These are phyloP conservation scores for Nemoura dubitans DNA, from an alignment of 2,888 invertebrate species.

Conservation along the genomic window DNA sequence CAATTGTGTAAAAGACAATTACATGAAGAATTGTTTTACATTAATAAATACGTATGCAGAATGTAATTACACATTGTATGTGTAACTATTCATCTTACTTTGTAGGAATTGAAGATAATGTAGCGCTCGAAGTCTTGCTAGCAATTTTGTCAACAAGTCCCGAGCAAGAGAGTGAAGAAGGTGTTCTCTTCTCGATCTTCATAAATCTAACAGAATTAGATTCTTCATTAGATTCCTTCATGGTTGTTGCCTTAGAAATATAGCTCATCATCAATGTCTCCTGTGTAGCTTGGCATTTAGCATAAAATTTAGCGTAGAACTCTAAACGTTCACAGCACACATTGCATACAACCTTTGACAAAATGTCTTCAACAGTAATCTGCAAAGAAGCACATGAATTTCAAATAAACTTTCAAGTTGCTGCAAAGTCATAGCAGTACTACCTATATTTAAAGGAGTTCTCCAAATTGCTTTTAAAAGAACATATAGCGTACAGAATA, in stretches of 20 bases:
- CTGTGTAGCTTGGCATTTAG: not conserved
- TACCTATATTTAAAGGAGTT: too few species aligned
- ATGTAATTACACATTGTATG: too few species aligned
- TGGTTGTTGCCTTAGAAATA: too few species aligned
- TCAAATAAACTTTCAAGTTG: not conserved
- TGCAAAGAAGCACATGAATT: not conserved
- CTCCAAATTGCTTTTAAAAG: too few species aligned
- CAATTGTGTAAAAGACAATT: too few species aligned
- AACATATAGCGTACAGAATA: too few species aligned
- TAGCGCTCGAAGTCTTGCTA: not conserved
- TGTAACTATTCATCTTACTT: too few species aligned
- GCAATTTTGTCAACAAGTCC: constrained; percentile 7
- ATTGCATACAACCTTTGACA: constrained; percentile 1
- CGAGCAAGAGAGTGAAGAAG: not conserved
- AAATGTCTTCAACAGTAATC: not conserved
- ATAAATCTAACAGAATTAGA: not conserved
- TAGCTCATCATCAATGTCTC: too few species aligned
- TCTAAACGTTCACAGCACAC: constrained; percentile 19
- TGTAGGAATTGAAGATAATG: too few species aligned
- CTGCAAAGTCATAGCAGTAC: too few species aligned
- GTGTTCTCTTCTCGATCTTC: not conserved
- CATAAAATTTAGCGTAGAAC: not conserved
- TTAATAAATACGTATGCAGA: too few species aligned
- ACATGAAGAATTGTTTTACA: too few species aligned
- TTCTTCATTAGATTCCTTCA: not conserved